Conservation (phyloP, 2,113 vertebrate species). For the Bubo blakistoni region DNA sequence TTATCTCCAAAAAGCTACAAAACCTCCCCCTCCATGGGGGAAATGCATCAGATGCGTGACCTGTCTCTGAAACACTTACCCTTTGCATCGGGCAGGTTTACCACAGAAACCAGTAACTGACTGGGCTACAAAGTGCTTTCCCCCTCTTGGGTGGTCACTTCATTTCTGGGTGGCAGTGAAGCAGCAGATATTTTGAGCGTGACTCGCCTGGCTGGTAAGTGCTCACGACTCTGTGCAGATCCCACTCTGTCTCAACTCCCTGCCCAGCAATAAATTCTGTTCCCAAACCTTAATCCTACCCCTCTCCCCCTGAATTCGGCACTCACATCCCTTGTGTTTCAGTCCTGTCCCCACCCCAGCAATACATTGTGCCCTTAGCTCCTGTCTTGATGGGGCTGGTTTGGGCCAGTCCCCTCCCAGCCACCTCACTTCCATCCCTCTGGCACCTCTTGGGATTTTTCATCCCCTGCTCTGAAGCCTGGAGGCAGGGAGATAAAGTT, state of each 20-base stretch:
- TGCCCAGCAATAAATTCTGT: constrained; percentile 39
- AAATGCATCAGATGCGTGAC: background rate
- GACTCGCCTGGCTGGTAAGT: constrained; percentile 6
- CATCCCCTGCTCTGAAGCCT: background rate
- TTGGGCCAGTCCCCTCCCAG: background rate
- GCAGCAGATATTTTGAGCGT: background rate
- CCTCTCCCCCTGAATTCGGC: background rate
- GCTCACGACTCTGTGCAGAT: background rate
- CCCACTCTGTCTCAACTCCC: background rate
- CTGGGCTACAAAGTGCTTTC: background rate
- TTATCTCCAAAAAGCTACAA: background rate
- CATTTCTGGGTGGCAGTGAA: background rate
- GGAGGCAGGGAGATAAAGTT: constrained; percentile 33
- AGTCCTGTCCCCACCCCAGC: background rate
- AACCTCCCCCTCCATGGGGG: background rate
- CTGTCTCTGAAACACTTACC: background rate
- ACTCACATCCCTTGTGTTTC: background rate
- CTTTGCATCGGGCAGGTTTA: background rate
- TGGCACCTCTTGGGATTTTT: constrained; percentile 3
- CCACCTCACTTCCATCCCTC: background rate
- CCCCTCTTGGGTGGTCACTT: constrained; percentile 19
- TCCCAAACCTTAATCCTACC: background rate
- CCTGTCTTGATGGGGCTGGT: background rate
- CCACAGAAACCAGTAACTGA: background rate
- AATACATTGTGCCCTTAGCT: background rate